phyloP scores from a whole-genome alignment of 1,140 invertebrate species.

The Teleopsis dalmanni region DNA sequence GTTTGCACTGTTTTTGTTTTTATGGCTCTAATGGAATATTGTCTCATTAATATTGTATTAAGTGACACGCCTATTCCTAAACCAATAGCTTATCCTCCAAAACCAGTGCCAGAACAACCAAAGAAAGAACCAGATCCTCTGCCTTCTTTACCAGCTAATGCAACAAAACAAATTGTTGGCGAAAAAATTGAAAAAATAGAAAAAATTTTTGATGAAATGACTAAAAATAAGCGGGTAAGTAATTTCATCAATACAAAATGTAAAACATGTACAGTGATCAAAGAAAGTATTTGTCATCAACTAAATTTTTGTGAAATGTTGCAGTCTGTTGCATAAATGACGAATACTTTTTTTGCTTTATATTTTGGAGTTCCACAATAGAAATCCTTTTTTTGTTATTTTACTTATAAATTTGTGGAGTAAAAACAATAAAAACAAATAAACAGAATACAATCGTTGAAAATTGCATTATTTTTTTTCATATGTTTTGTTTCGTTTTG shows the following conservation, averaged over 20 bases:
- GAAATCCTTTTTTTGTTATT: neutral
- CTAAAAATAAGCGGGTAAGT: slow-evolving; percentile 35
- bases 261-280: too few species aligned
- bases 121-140: slow-evolving; percentile 28
- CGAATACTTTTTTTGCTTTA: neutral
- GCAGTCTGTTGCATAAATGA: too few species aligned
- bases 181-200: slow-evolving; percentile 42
- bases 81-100: slow-evolving; percentile 40
- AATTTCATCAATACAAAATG: too few species aligned
- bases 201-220: slow-evolving; percentile 42
- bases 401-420: too few species aligned
- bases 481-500: too few species aligned
- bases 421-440: too few species aligned
- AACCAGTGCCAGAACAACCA: slow-evolving; percentile 30
- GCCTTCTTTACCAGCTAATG: slow-evolving; percentile 11
- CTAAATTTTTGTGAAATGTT: too few species aligned
- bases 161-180: slow-evolving; percentile 24
- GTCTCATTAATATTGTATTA: slow-evolving; percentile 81
- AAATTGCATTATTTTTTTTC: too few species aligned
- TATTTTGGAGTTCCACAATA: neutral
- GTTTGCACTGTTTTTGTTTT: slow-evolving; percentile 88
- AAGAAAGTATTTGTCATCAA: too few species aligned
- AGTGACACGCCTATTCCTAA: slow-evolving; percentile 41
- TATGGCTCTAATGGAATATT: slow-evolving; percentile 90
- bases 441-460: too few species aligned